phyloP scores from a whole-genome alignment of 2,888 invertebrate genomes.

The Oithona nana region DNA sequence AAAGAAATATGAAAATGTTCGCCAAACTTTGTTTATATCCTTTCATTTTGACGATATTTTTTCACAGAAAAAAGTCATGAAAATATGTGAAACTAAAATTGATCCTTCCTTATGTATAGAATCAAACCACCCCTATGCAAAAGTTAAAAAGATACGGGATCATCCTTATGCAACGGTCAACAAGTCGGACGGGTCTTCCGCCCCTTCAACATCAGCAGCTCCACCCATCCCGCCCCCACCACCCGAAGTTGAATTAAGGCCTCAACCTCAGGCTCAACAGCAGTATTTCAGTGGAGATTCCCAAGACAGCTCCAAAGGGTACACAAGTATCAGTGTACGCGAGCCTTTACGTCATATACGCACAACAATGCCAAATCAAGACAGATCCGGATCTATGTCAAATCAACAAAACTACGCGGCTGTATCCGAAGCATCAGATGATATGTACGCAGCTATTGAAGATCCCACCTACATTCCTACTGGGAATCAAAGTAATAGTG shows the following conservation, averaged over 20 bases:
- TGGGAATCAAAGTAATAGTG: background rate
- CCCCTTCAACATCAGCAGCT: slow-evolving; percentile 2
- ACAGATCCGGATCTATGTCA: background rate
- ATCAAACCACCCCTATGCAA: slow-evolving; percentile 8
- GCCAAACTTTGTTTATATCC: too few relatives aligned
- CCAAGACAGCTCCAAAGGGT: slow-evolving; percentile 2
- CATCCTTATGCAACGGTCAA: slow-evolving; percentile 5
- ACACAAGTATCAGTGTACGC: background rate
- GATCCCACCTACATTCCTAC: background rate
- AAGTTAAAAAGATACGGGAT: background rate
- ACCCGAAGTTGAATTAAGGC: background rate
- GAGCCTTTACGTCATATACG: background rate
- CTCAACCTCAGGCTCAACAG: background rate
- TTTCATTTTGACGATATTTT: too few relatives aligned
- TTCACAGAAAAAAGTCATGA: too few relatives aligned
- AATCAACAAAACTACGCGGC: background rate
- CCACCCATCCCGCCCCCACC: background rate
- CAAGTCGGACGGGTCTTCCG: background rate
- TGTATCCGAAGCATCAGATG: slow-evolving; percentile 7
- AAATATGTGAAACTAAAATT: too few relatives aligned
- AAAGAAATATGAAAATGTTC: too few relatives aligned
- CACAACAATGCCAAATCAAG: background rate
- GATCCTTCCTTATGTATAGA: too few relatives aligned
- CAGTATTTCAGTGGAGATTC: background rate
- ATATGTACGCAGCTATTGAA: slow-evolving; percentile 11